Percentiles rank a stretch among this genome's conserved stretches.
Conservation (phyloP, 1,140 invertebrate genomes). For the Archegozetes longisetosus region DNA sequence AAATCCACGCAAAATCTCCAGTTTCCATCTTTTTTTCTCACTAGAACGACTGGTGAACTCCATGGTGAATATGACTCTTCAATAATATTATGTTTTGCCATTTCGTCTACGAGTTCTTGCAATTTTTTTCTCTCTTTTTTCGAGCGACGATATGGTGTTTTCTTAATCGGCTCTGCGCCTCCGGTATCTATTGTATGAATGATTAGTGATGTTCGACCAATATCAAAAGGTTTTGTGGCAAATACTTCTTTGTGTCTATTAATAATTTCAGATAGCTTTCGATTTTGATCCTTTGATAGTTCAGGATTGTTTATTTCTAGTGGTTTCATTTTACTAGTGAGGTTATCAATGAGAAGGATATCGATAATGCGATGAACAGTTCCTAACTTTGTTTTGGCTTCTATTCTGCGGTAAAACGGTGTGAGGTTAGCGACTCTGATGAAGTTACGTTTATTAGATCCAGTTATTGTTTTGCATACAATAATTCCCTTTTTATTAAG, state of each 20-base stretch:
- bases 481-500: too few relatives aligned
- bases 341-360: too few relatives aligned
- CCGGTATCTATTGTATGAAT: conserved; percentile 23
- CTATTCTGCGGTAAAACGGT: too few relatives aligned
- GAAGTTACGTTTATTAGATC: too few relatives aligned
- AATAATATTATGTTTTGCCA: conserved; percentile 20
- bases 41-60: conserved; percentile 19
- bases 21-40: conserved; percentile 14
- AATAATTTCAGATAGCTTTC: too few relatives aligned
- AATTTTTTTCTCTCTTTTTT: conserved; percentile 14
- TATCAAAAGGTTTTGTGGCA: neutral
- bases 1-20: conserved; percentile 14
- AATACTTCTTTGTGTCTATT: neutral
- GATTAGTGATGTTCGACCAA: conserved; percentile 21
- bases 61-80: conserved; percentile 18
- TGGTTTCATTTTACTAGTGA: too few relatives aligned
- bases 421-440: too few relatives aligned
- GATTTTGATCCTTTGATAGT: too few relatives aligned
- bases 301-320: too few relatives aligned
- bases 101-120: conserved; percentile 17
- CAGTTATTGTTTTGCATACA: too few relatives aligned
- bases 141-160: conserved; percentile 12
- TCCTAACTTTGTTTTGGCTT: too few relatives aligned
- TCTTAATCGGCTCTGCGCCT: conserved; percentile 20
- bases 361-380: too few relatives aligned